Evolutionary conservation across 2,113 vertebrate species (phyloP), one percentile per base, ranked within the genome.

Genomic region (Suricata suricatta): DNA sequence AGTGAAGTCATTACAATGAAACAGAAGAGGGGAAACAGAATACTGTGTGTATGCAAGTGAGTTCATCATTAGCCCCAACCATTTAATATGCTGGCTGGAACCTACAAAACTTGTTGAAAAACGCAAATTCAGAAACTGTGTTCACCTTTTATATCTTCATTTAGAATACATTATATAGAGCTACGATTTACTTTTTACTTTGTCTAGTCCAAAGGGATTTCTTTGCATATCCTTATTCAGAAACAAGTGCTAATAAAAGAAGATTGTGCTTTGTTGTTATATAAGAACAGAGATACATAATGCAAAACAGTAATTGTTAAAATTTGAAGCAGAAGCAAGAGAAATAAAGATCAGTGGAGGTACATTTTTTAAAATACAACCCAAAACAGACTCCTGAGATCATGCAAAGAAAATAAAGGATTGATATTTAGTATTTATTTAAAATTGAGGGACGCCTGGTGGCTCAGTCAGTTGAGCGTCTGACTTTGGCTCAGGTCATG

Each of bases 121-220:
- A 33, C 79, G n/a, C 5, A 90, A 50, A 96, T 79, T 86, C 83
- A 54, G 27, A 91, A 93, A 94, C 52, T 47, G 19, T 95, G 77
- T 60, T 50, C 10, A 90, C 1, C 44, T 93, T 96, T 97, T 77
- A 54, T 29, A 38, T 23, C 1, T 88, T 79, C 47, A 66, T 52
- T 88, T 85, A 47, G 31, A 76, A 86, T 72, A 63, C 10, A 88
- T 13, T 38, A 9, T 68, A n/a, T 44, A 35, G 19, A 92, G 38
- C 17, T 81, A 44, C 63, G 80, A 11, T 1, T 93, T 85, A 86
- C 41, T 89, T 95, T 92, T 64, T 31, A 7, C 35, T 92, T 69
- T 95, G 2, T 14, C 38, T 57, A 82, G n/a, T 68, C 17, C 31
- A 80, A 79, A 77, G 63, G 63, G 8, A 12, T 82, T 95, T 87